Base-by-base conservation (phyloP, 2,888 invertebrate species). In the Clepsis dumicolana region DNA sequence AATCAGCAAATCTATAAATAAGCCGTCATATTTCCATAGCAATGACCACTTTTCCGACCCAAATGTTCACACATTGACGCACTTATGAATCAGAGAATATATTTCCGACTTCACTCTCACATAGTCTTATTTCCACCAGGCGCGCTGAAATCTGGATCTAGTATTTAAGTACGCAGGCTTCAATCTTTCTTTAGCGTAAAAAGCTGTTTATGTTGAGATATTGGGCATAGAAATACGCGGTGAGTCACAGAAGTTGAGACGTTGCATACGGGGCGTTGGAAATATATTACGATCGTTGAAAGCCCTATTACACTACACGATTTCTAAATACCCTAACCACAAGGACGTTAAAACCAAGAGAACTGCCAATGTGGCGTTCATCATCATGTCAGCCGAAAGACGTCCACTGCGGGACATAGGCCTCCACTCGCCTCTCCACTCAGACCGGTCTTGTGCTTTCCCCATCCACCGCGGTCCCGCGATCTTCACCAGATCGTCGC, bases 151-250 rank as follows among this genome's bases (percentile, higher is more conserved):
- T 21, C 12, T 48, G 5, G 21, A 12, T 48, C 21, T 48, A 48
- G 21, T 18, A 21, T 21, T 10, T 2, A 21, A 12, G 48, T 4
- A n/a, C 7, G 12, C 21, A 48, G 2, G 48, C 21, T 21, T 12
- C 48, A 48, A 48, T 48, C 8, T 48, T 48, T 4, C 7, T 12
- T 18, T 12, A 10, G 48, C 12, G 2, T 18, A 12, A 48, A 48
- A 48, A 48, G 12, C 48, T 21, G 21, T 48, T 48, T 18, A 12
- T 21, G 10, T 48, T 44, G 41, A 3, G 18, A 18, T 25, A 24
- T 50, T 50, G 12, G 50, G 50, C 5, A 27, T 61, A 61, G 53
- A 61, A 66, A 66, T 66, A 66, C 61, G 7, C 18, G 44, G 25
- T 66, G 66, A 66, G 53, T 66, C 53, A 66, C 12, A 48, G 53